Evolutionary conservation across 2,888 invertebrate genomes (phyloP).

Genomic region (Watsonalla cultraria): DNA sequence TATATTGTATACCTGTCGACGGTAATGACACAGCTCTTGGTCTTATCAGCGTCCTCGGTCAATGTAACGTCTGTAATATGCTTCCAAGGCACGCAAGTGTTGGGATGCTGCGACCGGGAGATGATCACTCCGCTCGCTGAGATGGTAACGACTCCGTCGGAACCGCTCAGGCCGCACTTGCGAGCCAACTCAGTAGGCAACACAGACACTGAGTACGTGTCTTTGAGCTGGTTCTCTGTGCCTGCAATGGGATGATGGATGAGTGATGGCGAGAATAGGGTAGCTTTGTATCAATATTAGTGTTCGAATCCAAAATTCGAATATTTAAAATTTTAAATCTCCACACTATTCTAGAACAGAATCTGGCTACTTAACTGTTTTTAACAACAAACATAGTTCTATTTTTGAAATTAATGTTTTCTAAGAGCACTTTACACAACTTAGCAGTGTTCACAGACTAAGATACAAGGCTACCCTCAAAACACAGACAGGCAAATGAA

Average conservation of each 20-base stretch:
- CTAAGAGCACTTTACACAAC: no score
- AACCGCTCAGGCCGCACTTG: constrained; percentile 77
- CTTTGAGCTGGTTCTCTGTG: constrained; percentile 67
- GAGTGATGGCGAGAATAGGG: constrained; percentile 16
- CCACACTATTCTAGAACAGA: no score
- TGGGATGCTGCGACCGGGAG: constrained; percentile 69
- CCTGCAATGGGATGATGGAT: constrained; percentile 48
- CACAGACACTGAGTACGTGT: constrained; percentile 79
- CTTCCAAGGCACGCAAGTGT: constrained; percentile 78
- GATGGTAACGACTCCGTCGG: constrained; percentile 78
- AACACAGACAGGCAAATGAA: background rate
- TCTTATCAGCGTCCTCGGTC: constrained; percentile 73
- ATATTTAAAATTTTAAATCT: no score
- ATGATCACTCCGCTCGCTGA: constrained; percentile 76
- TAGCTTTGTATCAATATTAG: constrained; percentile 12
- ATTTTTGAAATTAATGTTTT: no score
- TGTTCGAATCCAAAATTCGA: no score
- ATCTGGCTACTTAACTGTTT: no score
- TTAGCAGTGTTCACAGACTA: background rate
- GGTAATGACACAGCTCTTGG: constrained; percentile 79
- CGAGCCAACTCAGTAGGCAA: constrained; percentile 81
- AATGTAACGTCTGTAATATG: constrained; percentile 78
- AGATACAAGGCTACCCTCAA: background rate
- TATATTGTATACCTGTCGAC: constrained; percentile 73
- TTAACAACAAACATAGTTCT: no score